Conservation (phyloP, 2,797 vertebrate species). For the Simalia tracyae region DNA sequence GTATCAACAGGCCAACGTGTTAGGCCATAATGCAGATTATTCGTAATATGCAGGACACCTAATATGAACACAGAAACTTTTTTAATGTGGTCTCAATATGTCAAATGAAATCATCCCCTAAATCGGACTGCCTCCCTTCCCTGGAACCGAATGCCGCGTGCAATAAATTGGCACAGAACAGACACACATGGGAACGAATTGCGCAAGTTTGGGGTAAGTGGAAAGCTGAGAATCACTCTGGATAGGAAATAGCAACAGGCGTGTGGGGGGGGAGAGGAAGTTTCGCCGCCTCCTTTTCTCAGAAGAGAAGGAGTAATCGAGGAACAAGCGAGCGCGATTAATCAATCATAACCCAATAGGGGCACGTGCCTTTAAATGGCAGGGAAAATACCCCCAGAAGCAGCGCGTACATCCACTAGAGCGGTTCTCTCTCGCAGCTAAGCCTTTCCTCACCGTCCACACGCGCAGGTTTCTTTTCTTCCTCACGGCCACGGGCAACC, state of each 20-base stretch:
- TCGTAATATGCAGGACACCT: neutral
- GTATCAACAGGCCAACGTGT: neutral
- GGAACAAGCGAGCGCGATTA: neutral
- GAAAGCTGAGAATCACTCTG: neutral
- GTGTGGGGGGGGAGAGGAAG: neutral
- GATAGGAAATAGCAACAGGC: neutral
- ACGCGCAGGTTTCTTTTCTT: neutral
- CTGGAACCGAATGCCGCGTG: neutral
- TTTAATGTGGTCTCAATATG: neutral
- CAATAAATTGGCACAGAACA: neutral
- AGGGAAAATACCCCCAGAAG: neutral
- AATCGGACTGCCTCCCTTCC: neutral
- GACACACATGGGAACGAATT: neutral
- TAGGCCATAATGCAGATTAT: neutral
- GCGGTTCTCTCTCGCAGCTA: neutral
- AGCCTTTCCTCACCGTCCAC: neutral
- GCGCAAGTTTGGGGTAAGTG: neutral
- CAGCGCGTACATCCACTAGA: neutral
- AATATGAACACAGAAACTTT: neutral
- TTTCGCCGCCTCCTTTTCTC: neutral
- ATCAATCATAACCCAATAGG: neutral
- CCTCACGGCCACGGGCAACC: neutral
- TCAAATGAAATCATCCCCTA: neutral
- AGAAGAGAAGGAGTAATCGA: neutral
- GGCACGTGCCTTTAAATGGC: neutral